These are phyloP conservation scores for Panulirus ornatus DNA, from an alignment of 1,140 invertebrate genomes.

Conservation along the genomic window DNA sequence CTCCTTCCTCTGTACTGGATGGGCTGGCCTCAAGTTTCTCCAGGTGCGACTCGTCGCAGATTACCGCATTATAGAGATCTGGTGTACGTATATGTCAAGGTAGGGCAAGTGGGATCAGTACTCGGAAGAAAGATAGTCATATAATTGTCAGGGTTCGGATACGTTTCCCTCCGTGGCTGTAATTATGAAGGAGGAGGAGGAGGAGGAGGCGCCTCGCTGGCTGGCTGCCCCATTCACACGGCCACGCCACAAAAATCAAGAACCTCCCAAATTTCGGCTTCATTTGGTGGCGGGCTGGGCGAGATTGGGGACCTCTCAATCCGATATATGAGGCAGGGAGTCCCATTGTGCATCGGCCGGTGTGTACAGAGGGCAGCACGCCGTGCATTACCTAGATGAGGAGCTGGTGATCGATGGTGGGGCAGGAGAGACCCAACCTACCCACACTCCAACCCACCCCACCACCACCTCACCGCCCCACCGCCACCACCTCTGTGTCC, in stretches of 20 bases:
- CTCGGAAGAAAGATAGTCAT: too few species aligned
- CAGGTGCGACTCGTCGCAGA: too few species aligned
- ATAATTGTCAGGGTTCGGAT: too few species aligned
- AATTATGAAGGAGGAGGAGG: not conserved
- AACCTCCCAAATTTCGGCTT: not conserved
- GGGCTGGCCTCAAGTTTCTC: not conserved
- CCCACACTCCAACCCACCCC: not conserved
- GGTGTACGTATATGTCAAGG: too few species aligned
- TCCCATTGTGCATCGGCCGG: conserved; percentile 30
- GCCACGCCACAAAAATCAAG: not conserved
- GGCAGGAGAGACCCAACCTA: not conserved
- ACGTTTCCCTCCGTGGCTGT: too few species aligned
- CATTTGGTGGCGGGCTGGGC: conserved; percentile 25
- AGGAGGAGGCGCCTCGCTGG: not conserved
- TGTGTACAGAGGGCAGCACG: conserved; percentile 12
- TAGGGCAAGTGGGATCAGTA: too few species aligned
- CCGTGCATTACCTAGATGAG: conserved; percentile 45
- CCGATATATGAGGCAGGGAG: not conserved
- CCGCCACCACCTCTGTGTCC: not conserved
- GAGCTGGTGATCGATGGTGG: conserved; percentile 35
- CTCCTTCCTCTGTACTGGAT: conserved; percentile 4
- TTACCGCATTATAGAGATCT: too few species aligned
- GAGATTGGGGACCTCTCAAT: conserved; percentile 41
- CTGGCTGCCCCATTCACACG: not conserved
- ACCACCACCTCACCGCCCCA: not conserved